Conservation (phyloP, 1,140 invertebrate genomes). For the Temnothorax nylanderi region DNA sequence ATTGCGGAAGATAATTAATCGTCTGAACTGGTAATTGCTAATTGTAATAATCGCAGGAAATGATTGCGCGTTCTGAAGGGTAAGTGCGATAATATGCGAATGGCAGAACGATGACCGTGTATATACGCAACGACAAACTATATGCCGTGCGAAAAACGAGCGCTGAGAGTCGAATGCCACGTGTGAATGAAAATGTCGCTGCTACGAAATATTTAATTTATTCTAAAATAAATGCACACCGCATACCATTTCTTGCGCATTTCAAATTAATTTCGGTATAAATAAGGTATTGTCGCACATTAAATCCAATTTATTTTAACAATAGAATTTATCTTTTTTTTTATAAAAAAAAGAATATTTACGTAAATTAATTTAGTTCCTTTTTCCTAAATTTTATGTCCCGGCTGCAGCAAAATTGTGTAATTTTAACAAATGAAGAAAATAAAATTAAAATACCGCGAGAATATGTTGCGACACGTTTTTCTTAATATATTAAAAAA, state of each 20-base stretch:
- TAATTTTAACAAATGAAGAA: constrained; percentile 10
- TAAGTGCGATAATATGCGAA: not conserved
- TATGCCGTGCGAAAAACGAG: not conserved
- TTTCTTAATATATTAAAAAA: constrained; percentile 8
- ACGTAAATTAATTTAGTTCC: constrained; percentile 3
- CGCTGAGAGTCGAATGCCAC: not conserved
- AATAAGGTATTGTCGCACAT: not conserved
- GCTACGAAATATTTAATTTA: constrained; percentile 8
- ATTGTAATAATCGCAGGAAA: constrained; percentile 2
- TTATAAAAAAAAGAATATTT: not conserved
- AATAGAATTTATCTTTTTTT: constrained; percentile 5
- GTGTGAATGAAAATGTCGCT: not conserved
- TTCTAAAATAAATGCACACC: not conserved
- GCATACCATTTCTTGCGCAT: not conserved
- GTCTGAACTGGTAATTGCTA: not conserved
- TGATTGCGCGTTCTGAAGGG: not conserved
- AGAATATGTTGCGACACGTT: not conserved
- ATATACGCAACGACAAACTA: not conserved
- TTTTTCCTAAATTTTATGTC: not conserved
- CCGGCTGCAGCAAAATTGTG: not conserved
- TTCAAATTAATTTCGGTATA: constrained; percentile 17
- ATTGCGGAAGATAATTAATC: constrained; percentile 4
- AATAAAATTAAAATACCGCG: not conserved
- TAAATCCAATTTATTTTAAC: constrained; percentile 12
- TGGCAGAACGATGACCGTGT: not conserved